Evolutionary conservation across 2,888 invertebrate species (phyloP).

Genomic region (Listrodromus nycthemerus): DNA sequence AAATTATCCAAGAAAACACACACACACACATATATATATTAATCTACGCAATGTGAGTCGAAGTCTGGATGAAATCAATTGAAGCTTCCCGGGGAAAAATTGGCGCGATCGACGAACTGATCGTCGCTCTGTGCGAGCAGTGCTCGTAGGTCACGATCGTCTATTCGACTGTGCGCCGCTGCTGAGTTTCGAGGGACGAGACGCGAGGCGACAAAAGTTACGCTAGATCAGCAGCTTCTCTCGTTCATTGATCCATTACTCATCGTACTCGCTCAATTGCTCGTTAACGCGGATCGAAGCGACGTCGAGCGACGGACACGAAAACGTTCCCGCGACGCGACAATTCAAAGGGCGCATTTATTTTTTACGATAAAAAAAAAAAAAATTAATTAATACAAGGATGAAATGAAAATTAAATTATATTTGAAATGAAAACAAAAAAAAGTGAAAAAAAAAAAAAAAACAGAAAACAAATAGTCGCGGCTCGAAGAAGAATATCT

Average conservation of each 20-base stretch:
- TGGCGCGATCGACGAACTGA: slow-evolving; percentile 34
- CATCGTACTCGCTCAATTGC: slow-evolving; percentile 34
- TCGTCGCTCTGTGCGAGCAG: slow-evolving; percentile 34
- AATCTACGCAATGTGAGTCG: background rate
- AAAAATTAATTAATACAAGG: background rate
- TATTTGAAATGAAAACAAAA: background rate
- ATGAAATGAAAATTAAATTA: background rate
- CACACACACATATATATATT: background rate
- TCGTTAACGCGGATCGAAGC: slow-evolving; percentile 17
- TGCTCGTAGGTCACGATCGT: slow-evolving; percentile 56
- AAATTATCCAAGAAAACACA: too few relatives aligned
- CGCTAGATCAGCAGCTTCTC: slow-evolving; percentile 36
- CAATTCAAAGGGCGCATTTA: background rate
- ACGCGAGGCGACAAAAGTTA: slow-evolving; percentile 30
- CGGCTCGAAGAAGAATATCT: background rate
- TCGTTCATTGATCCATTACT: slow-evolving; percentile 38
- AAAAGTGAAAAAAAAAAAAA: background rate
- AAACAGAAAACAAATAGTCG: background rate
- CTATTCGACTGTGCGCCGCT: slow-evolving; percentile 14
- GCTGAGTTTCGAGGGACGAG: background rate
- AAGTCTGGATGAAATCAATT: slow-evolving; percentile 10
- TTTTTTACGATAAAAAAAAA: background rate
- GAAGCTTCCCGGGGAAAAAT: background rate
- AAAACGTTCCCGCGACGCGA: background rate
- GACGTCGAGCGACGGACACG: background rate